Evolutionary conservation across 2,888 invertebrate species (phyloP).

Genomic region (Drosophila ustulata): DNA sequence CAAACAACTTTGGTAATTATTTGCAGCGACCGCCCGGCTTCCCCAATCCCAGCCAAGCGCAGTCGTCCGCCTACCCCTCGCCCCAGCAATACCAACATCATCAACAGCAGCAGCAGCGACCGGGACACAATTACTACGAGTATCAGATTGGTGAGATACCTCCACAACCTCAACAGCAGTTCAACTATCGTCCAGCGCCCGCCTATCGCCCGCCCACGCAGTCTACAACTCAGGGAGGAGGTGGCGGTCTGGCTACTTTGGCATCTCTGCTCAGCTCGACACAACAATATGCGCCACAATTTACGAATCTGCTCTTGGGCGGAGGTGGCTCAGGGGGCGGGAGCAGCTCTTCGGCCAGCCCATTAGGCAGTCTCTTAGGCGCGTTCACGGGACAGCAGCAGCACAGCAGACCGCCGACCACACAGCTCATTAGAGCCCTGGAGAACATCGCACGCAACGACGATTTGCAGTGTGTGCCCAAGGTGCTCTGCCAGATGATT

Average conservation of each 20-base stretch:
- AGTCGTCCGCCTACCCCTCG: constrained; percentile 23
- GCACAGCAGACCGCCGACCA: constrained; percentile 76
- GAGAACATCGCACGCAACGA: constrained; percentile 89
- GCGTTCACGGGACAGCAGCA: constrained; percentile 71
- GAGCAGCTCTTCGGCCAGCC: constrained; percentile 53
- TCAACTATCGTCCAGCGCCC: constrained; percentile 59
- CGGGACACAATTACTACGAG: constrained; percentile 78
- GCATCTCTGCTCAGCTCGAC: constrained; percentile 74
- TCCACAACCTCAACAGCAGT: constrained; percentile 52
- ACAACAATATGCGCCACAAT: constrained; percentile 83
- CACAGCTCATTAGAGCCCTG: constrained; percentile 85
- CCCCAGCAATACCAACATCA: constrained; percentile 30
- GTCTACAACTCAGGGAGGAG: constrained; percentile 16
- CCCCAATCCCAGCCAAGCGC: constrained; percentile 44
- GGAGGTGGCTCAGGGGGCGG: constrained; percentile 43
- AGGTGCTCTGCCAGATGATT: constrained; percentile 92
- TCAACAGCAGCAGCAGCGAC: constrained; percentile 48
- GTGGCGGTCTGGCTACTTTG: constrained; percentile 72
- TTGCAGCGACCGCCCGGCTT: constrained; percentile 72
- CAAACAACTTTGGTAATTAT: constrained; percentile 84
- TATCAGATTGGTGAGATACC: constrained; percentile 83
- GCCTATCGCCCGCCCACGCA: constrained; percentile 60
- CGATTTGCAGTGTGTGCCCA: constrained; percentile 92
- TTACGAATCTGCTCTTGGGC: constrained; percentile 81
- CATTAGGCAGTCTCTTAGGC: constrained; percentile 82